phyloP scores from a whole-genome alignment of 2,797 vertebrate species.

The Aldrovandia affinis region DNA sequence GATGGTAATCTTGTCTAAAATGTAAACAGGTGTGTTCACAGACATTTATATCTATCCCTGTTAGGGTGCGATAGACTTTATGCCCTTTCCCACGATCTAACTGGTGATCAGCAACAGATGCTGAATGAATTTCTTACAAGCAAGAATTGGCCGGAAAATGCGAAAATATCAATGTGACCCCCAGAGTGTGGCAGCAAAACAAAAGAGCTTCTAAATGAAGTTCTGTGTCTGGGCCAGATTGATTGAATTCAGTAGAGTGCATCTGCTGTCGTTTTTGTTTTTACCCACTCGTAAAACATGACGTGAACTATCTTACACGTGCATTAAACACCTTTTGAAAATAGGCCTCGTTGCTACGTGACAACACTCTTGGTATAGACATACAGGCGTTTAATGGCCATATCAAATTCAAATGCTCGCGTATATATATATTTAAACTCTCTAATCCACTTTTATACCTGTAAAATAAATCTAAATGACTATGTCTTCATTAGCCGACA shows the following conservation, averaged over 20 bases:
- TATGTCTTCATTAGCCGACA: slow-evolving; percentile 21
- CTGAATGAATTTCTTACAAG: not conserved
- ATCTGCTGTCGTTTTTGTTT: slow-evolving; percentile 25
- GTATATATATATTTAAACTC: not conserved
- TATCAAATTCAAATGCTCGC: slow-evolving; percentile 10
- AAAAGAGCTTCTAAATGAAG: slow-evolving; percentile 15
- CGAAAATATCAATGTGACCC: slow-evolving; percentile 21
- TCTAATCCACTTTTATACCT: not conserved
- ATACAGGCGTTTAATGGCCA: not conserved
- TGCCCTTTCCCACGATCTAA: not conserved
- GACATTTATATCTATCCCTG: not conserved
- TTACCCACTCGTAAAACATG: slow-evolving; percentile 34
- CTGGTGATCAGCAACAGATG: not conserved
- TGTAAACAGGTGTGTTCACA: not conserved
- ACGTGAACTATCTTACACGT: slow-evolving; percentile 33
- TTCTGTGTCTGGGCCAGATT: slow-evolving; percentile 21
- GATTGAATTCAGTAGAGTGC: slow-evolving; percentile 20
- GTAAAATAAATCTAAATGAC: slow-evolving; percentile 15
- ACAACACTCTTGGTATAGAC: slow-evolving; percentile 19
- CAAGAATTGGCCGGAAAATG: not conserved
- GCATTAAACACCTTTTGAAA: slow-evolving; percentile 35
- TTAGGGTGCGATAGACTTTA: not conserved
- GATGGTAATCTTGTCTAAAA: not conserved
- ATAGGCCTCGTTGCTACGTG: slow-evolving; percentile 33
- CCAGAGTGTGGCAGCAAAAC: not conserved